These are phyloP conservation scores for Paraescarpia echinospica DNA, from an alignment of 1,140 invertebrate species.

Conservation along the genomic window DNA sequence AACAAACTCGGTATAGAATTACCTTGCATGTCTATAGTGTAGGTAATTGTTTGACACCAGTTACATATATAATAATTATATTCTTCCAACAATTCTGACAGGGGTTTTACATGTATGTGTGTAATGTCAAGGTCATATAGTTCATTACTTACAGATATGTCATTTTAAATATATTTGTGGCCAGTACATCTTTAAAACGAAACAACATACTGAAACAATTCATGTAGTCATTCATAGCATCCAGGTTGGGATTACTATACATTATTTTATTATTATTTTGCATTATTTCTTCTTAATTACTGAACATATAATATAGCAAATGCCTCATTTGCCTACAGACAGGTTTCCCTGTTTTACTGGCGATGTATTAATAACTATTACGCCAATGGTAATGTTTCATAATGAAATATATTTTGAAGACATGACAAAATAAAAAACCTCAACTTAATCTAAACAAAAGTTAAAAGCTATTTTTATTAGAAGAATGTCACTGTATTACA, in stretches of 20 bases:
- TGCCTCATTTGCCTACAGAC: background rate
- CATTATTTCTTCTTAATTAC: background rate
- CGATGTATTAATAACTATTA: no score
- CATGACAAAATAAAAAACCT: background rate
- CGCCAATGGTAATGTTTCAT: background rate
- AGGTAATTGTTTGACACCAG: background rate
- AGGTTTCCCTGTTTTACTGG: no score
- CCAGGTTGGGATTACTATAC: background rate
- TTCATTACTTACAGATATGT: background rate
- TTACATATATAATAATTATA: background rate
- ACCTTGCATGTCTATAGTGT: background rate
- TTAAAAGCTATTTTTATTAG: background rate
- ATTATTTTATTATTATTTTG: background rate
- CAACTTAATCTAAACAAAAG: background rate
- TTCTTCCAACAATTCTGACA: background rate
- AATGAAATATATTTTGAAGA: background rate
- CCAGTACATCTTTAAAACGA: background rate
- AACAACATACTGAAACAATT: background rate
- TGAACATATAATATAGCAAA: background rate
- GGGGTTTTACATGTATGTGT: background rate
- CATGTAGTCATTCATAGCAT: background rate
- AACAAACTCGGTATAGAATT: background rate
- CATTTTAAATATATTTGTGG: background rate
- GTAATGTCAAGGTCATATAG: background rate
- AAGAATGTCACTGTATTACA: no score